These are phyloP conservation scores for Microctonus aethiopoides DNA, from an alignment of 2,888 invertebrate species.

Conservation along the genomic window DNA sequence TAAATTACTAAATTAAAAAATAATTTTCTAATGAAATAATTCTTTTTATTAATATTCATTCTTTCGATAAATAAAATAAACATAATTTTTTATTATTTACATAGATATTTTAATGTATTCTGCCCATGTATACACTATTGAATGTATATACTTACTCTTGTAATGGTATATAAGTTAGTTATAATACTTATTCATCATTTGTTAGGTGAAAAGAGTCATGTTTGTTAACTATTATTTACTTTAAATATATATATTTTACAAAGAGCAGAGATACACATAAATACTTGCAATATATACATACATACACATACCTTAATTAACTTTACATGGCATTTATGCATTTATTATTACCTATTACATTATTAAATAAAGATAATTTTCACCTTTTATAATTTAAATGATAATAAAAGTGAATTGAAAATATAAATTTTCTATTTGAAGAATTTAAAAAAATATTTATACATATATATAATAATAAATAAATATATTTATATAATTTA, in stretches of 20 bases:
- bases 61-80: constrained; percentile 1
- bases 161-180: constrained; percentile 33
- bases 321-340: constrained; percentile 14
- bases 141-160: constrained; percentile 14
- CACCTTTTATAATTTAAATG: constrained; percentile 16
- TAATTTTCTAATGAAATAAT: too few relatives aligned
- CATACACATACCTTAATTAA: neutral
- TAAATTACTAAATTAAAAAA: neutral
- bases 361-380: constrained; percentile 18
- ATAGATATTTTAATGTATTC: constrained; percentile 5
- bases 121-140: neutral
- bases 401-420: constrained; percentile 6
- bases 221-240: constrained; percentile 23
- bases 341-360: constrained; percentile 22
- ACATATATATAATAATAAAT: too few relatives aligned
- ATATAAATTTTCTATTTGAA: neutral
- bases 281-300: neutral
- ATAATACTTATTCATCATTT: constrained; percentile 25
- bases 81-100: constrained; percentile 11
- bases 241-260: neutral
- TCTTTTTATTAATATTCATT: constrained; percentile 31
- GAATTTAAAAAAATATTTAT: too few relatives aligned
- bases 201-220: constrained; percentile 17
- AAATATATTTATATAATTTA: too few relatives aligned
- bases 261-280: too few relatives aligned